Conservation (phyloP, 2,888 invertebrate genomes). For the Hirtodrosophila duncani region DNA sequence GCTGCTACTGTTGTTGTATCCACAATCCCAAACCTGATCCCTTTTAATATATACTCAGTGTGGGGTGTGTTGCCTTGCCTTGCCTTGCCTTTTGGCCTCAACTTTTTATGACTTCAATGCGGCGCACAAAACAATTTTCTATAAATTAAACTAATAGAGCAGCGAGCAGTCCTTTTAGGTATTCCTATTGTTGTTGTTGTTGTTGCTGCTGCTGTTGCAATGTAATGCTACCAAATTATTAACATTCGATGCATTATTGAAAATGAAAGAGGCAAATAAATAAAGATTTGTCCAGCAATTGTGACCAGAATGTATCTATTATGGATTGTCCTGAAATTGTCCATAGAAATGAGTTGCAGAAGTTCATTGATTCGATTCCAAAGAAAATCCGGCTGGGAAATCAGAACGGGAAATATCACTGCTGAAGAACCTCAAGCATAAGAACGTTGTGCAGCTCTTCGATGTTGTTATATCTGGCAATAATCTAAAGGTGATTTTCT, state of each 20-base stretch:
- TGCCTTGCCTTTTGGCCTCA: conserved; percentile 42
- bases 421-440: conserved; percentile 92
- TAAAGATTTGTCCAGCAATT: too few species aligned
- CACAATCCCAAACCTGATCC: too few species aligned
- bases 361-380: too few species aligned
- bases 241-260: conserved; percentile 46
- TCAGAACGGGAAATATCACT: conserved; percentile 97
- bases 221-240: conserved; percentile 51
- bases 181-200: too few species aligned
- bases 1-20: conserved; percentile 20
- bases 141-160: conserved; percentile 66
- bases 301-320: too few species aligned
- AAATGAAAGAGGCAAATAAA: too few species aligned
- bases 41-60: conserved; percentile 59
- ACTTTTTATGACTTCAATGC: conserved; percentile 63
- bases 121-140: conserved; percentile 69
- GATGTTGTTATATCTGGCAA: conserved; percentile 92
- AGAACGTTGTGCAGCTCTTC: conserved; percentile 91
- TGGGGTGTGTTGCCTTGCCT: too few species aligned
- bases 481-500: conserved; percentile 95
- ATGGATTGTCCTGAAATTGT: too few species aligned
- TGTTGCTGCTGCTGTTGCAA: too few species aligned
- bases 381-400: conserved; percentile 98
- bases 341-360: too few species aligned
- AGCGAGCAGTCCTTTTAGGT: too few species aligned